These are phyloP conservation scores for Vesta saturnalis DNA, from an alignment of 2,888 invertebrate species.

Conservation along the genomic window DNA sequence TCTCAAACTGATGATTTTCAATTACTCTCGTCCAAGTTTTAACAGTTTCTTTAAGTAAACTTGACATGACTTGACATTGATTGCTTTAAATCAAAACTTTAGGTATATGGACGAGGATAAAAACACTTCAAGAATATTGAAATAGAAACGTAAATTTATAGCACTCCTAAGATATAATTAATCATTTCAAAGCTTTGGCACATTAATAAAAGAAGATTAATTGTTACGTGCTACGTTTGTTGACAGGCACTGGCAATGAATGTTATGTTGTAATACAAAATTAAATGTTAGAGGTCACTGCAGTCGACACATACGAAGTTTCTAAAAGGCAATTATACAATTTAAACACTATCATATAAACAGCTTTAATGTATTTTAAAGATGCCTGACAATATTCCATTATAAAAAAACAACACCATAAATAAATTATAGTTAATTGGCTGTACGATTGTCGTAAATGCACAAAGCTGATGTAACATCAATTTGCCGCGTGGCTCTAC, in stretches of 20 bases:
- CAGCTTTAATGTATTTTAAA: constrained; percentile 17
- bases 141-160: not conserved
- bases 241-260: constrained; percentile 27
- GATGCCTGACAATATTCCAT: constrained; percentile 20
- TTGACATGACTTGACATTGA: not conserved
- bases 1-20: too few relatives aligned
- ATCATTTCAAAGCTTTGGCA: constrained; percentile 44
- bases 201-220: constrained; percentile 47
- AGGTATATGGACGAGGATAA: too few relatives aligned
- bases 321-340: constrained; percentile 6
- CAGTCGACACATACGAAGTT: constrained; percentile 27
- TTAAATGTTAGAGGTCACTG: constrained; percentile 26
- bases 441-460: constrained; percentile 44
- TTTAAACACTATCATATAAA: constrained; percentile 10
- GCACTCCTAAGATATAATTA: constrained; percentile 34
- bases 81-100: not conserved
- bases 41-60: too few relatives aligned
- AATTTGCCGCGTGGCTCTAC: constrained; percentile 49
- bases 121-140: constrained; percentile 1
- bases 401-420: constrained; percentile 44
- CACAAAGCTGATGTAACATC: constrained; percentile 47
- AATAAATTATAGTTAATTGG: constrained; percentile 48
- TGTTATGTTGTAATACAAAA: constrained; percentile 21
- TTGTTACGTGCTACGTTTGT: constrained; percentile 29
- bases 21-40: too few relatives aligned